A percentile compares a stretch with the other conserved stretches of the same genome.
Conservation (phyloP, 2,888 invertebrate genomes). For the Mechanitis mazaeus region DNA sequence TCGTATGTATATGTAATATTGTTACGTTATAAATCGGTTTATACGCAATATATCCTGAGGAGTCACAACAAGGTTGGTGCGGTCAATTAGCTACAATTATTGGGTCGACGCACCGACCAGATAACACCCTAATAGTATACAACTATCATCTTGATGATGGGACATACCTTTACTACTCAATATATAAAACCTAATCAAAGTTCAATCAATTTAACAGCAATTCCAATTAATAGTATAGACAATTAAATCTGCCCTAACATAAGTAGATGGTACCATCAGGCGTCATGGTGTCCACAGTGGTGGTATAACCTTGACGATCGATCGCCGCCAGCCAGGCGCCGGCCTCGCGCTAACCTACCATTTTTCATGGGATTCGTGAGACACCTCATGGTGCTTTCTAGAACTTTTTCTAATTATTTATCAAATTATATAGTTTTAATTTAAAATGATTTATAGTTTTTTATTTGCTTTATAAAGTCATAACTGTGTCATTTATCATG, state of each 20-base stretch:
- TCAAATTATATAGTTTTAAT: too few relatives aligned
- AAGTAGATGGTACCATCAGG: conserved; percentile 11
- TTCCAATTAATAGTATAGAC: too few relatives aligned
- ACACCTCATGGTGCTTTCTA: conserved; percentile 35
- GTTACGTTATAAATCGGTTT: too few relatives aligned
- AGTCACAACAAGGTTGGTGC: conserved; percentile 23
- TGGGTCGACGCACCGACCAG: conserved; percentile 28
- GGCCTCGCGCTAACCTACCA: conserved; percentile 49
- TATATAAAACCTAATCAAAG: too few relatives aligned
- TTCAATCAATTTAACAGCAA: too few relatives aligned
- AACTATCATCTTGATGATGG: too few relatives aligned
- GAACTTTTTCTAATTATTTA: conserved; percentile 1
- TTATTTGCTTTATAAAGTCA: too few relatives aligned
- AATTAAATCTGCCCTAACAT: too few relatives aligned
- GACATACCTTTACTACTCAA: too few relatives aligned
- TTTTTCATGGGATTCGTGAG: conserved; percentile 43
- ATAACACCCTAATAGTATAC: neutral
- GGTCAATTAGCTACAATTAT: conserved; percentile 32
- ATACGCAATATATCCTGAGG: conserved; percentile 1
- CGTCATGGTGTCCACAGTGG: conserved; percentile 38
- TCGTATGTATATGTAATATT: too few relatives aligned
- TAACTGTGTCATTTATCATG: too few relatives aligned
- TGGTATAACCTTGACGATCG: conserved; percentile 70
- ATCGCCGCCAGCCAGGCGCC: conserved; percentile 56
- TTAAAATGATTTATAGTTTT: too few relatives aligned